A percentile compares a stretch with the other conserved stretches of the same genome.
These are phyloP conservation scores for Ophioderma brevispina DNA, from an alignment of 35 echinoderm and acorn worm species.

Conservation along the genomic window DNA sequence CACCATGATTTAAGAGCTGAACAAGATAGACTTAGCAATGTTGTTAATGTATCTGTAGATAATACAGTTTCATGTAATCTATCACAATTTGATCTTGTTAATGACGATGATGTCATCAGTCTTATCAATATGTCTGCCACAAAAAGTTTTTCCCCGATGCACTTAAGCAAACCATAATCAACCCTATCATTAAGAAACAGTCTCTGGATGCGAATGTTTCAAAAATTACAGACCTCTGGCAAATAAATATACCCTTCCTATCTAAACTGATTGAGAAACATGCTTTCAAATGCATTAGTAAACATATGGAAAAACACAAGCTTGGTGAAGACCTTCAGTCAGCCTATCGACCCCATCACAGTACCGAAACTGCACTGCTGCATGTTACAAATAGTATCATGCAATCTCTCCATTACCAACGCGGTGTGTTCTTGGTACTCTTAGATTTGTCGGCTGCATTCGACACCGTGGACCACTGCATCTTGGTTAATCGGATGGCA, in stretches of 20 bases:
- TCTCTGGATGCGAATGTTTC: conserved; percentile 1
- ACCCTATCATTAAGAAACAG: conserved; percentile 27
- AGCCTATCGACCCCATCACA: conserved; percentile 11
- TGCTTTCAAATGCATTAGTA: neutral
- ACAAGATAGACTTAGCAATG: neutral
- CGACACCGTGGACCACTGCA: conserved; percentile 44
- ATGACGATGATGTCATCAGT: neutral
- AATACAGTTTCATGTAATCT: neutral
- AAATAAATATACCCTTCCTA: conserved; percentile 27
- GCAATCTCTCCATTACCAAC: neutral
- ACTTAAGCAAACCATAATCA: conserved; percentile 5
- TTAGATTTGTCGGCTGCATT: conserved; percentile 21
- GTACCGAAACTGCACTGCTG: conserved; percentile 39
- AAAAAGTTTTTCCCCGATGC: neutral
- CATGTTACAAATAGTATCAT: conserved; percentile 34
- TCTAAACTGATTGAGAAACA: conserved; percentile 19
- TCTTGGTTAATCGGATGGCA: neutral
- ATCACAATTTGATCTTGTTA: neutral
- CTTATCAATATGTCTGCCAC: too few relatives aligned
- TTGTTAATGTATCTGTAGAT: too few relatives aligned
- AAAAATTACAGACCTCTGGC: conserved; percentile 11
- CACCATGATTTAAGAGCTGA: neutral
- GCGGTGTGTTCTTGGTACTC: conserved; percentile 3
- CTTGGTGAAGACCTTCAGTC: conserved; percentile 33
- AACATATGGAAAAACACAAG: neutral